These are phyloP conservation scores for Upupa epops DNA, from an alignment of 2,113 vertebrate species.

Conservation along the genomic window DNA sequence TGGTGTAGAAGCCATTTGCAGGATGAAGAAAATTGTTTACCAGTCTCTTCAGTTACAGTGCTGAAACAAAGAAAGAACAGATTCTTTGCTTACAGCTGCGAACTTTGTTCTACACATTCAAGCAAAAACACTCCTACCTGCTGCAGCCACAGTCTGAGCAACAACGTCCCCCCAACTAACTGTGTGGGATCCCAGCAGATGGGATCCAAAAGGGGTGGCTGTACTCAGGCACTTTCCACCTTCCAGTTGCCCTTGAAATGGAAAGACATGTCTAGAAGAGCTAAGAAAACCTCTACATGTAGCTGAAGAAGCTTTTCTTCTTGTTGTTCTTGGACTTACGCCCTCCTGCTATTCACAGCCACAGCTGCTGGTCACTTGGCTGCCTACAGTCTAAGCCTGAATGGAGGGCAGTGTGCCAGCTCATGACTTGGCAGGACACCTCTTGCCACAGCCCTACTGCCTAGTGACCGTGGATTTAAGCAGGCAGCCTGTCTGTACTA, in stretches of 20 bases:
- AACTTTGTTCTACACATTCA: neutral
- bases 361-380: constrained; percentile 75
- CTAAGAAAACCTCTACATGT: constrained; percentile 2
- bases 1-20: neutral
- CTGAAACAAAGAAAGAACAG: neutral
- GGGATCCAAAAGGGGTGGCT: neutral
- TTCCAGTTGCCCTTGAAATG: neutral
- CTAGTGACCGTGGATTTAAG: constrained; percentile 34
- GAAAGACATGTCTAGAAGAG: neutral
- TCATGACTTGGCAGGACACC: constrained; percentile 52
- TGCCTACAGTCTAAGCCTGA: constrained; percentile 58
- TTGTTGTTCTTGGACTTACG: constrained; percentile 45
- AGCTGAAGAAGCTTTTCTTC: constrained; percentile 25
- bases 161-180: neutral
- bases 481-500: constrained; percentile 19
- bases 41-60: neutral
- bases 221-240: neutral
- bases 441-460: constrained; percentile 43
- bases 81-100: neutral
- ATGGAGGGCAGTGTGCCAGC: constrained; percentile 66
- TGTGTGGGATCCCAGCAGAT: neutral
- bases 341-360: constrained; percentile 59
- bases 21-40: neutral
- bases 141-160: neutral
- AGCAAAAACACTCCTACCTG: neutral